Base-by-base conservation (phyloP, 1,140 invertebrate genomes). In the Caenorhabditis briggsae region DNA sequence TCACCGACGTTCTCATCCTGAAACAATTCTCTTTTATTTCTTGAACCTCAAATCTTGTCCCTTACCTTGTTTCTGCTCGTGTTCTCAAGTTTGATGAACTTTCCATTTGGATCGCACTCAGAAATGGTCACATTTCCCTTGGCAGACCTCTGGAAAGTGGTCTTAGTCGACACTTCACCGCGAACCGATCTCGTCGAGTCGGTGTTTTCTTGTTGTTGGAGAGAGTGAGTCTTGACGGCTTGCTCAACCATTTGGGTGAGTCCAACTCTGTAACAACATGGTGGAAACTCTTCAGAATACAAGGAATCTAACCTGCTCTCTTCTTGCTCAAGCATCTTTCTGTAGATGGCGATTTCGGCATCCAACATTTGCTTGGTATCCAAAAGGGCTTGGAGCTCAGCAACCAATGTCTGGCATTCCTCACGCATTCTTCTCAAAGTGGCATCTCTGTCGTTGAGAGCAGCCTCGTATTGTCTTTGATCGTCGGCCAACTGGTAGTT, bases 151-250 rank as follows among this genome's bases (percentile, higher is more conserved):
- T 93, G 94, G 91, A 93, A 94, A 33, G 94, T 94, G 0, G 94
- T 94, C 86, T 93, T 94, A 41, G 93, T 93, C 23, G 93, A 93
- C 56, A 94, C 93, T 88, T 94, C 93, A 16, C 93, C 93, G 41
- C 91, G 89, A 20, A 92, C 91, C 64, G 92, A 92, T 25, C 91
- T 89, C n/a, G 91, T 92, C 12, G 91, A 92, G 82, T 92, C 91
- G 33, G 91, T 92, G 58, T 92, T 91, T 82, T 92, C 91, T 64
- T 92, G 92, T 83, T 92, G 92, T 87, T 92, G 91, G 33, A 92
- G 90, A 23, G 90, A 91, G 82, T 92, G 91, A 18, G 92, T 92
- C 86, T 92, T 92, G 46, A 92, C 91, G 46, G 92, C 91, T 86
- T 92, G 91, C 85, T 92, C 91, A 6, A 92, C 91, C 91, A 92